phyloP scores from a whole-genome alignment of 1,140 invertebrate species.

The Caenorhabditis tropicalis region DNA sequence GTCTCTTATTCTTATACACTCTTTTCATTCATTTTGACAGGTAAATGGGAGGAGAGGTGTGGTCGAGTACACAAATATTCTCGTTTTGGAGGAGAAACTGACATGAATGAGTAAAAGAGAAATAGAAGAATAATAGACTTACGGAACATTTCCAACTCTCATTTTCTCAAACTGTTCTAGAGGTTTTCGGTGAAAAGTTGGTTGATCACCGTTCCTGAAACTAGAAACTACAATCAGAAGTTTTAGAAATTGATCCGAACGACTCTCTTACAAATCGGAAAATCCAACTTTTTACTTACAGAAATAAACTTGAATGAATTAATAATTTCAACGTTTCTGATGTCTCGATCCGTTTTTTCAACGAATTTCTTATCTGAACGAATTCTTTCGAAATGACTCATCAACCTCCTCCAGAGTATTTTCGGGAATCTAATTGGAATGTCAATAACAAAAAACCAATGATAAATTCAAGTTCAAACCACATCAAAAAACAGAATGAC shows the following conservation, averaged over 20 bases:
- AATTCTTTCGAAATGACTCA: background rate
- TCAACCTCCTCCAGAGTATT: background rate
- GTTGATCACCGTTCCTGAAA: too few species aligned
- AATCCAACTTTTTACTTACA: too few species aligned
- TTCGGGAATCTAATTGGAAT: background rate
- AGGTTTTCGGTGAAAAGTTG: too few species aligned
- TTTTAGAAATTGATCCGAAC: too few species aligned
- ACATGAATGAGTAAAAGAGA: background rate
- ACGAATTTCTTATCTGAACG: background rate
- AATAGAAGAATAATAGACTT: background rate
- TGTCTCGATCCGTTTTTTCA: too few species aligned
- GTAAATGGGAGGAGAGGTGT: background rate
- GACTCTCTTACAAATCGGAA: too few species aligned
- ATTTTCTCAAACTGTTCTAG: too few species aligned
- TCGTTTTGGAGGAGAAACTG: slow-evolving; percentile 18
- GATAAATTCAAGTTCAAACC: background rate
- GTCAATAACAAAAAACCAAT: background rate
- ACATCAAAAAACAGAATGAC: background rate
- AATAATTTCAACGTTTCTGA: too few species aligned
- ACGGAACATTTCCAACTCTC: too few species aligned
- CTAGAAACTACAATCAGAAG: too few species aligned
- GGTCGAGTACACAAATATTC: slow-evolving; percentile 27
- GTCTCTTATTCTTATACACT: background rate
- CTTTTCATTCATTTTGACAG: background rate
- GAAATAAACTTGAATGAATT: too few species aligned